Evolutionary conservation across 2,797 vertebrate species (phyloP).

Genomic region (Acipenser ruthenus): DNA sequence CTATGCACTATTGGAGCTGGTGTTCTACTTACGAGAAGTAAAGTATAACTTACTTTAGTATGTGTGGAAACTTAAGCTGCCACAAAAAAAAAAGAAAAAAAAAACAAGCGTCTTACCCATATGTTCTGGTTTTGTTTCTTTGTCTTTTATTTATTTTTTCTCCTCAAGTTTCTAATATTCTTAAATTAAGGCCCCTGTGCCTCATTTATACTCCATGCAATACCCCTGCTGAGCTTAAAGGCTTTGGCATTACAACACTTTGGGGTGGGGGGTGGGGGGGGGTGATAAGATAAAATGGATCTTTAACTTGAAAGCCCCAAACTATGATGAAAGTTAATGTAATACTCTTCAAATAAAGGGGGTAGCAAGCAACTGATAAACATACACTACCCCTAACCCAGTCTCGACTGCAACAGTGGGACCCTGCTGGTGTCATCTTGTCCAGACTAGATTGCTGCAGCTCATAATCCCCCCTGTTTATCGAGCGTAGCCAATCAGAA

Average conservation of each 20-base stretch:
- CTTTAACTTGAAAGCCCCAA: constrained; percentile 11
- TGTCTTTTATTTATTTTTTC: not conserved
- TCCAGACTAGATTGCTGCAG: constrained; percentile 14
- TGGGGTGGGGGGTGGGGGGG: not conserved
- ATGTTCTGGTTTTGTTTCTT: not conserved
- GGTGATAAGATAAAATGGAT: constrained; percentile 9
- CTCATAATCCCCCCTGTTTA: constrained; percentile 23
- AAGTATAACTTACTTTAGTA: too few species aligned
- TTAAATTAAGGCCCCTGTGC: constrained; percentile 9
- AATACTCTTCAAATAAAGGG: constrained; percentile 9
- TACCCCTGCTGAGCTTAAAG: constrained; percentile 24
- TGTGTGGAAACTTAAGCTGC: too few species aligned
- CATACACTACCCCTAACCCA: not conserved
- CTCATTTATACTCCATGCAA: constrained; percentile 11
- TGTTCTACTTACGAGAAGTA: too few species aligned
- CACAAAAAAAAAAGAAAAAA: too few species aligned
- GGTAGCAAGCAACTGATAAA: not conserved
- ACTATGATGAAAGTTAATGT: not conserved
- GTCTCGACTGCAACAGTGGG: not conserved
- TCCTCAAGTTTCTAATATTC: not conserved
- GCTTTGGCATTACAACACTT: constrained; percentile 10
- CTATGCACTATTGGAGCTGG: too few species aligned
- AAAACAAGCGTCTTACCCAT: not conserved
- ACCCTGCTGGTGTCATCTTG: constrained; percentile 13
- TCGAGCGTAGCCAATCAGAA: constrained; percentile 8